Base-by-base conservation (phyloP, 2,888 invertebrate species). In the Lycia hirtaria region DNA sequence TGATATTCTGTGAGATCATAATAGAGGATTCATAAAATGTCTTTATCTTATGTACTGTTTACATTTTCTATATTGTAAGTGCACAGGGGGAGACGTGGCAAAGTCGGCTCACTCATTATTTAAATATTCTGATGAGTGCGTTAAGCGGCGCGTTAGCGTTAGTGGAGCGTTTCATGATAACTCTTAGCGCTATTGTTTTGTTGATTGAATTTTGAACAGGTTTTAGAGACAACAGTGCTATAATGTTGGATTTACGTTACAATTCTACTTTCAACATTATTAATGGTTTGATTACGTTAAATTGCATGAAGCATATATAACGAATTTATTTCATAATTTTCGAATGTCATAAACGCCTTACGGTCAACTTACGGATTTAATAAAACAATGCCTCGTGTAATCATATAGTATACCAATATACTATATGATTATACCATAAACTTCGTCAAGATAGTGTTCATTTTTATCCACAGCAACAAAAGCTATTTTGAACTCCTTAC, bases 51-150 rank as follows among this genome's bases (percentile, higher is more conserved):
- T 38, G 59, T 51, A 62, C 65, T 54, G 65, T 47, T 28, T 7
- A 17, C 17, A n/a, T 12, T 28, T 12, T 35, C 7, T 19, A 47
- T 41, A 52, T 6, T 2, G 26, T 37, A 45, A n/a, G 38, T 20
- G 32, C 24, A 49, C 49, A 60, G 57, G 69, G 69, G 73, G 72
- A 71, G 74, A 69, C 68, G 67, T 71, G 67, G 64, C 71, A 68
- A 64, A 64, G 67, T 63, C 65, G 67, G 67, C 71, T 68, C 65
- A 67, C 77, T 81, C 81, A 80, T 89, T 88, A 91, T 89, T 89
- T 87, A 87, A 89, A 90, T 88, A 89, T 88, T 83, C 85, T 81
- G 81, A 85, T 80, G 86, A 86, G 76, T 83, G 82, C 85, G 83
- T 83, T 86, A 85, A 89, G 87, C 78, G 77, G 71, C 75, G 76